Evolutionary conservation across 2,113 vertebrate species (phyloP).

Genomic region (Grantiella picta): DNA sequence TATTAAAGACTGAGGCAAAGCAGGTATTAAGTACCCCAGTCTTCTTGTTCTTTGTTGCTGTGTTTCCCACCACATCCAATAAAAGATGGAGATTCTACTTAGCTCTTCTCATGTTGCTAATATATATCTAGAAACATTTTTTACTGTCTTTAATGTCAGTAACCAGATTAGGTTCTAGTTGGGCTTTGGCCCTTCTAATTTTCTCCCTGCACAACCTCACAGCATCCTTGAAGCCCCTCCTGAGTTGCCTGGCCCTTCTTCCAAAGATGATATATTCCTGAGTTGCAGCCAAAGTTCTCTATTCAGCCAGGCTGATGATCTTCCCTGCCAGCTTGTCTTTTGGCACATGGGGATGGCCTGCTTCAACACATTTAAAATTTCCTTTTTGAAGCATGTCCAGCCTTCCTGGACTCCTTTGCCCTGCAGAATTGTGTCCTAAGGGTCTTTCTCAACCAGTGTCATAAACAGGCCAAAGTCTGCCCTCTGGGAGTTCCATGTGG

Average conservation of each 20-base stretch:
- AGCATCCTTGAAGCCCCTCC: neutral
- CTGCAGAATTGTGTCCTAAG: neutral
- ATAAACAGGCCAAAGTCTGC: neutral
- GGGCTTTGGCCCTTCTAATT: neutral
- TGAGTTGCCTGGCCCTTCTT: neutral
- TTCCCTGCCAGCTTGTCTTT: neutral
- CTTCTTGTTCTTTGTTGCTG: neutral
- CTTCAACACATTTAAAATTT: neutral
- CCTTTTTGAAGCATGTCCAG: neutral
- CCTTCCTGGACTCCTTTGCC: neutral
- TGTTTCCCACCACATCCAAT: neutral
- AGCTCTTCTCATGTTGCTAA: neutral
- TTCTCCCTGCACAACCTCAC: neutral
- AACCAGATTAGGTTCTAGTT: neutral
- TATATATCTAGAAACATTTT: neutral
- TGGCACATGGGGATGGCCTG: neutral
- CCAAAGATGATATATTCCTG: neutral
- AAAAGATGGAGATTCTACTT: neutral
- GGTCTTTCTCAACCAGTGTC: neutral
- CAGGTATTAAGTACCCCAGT: neutral
- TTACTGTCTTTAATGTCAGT: neutral
- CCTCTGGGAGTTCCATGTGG: accelerated
- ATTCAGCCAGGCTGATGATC: neutral
- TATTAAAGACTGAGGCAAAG: neutral
- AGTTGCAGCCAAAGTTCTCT: neutral